Percentiles rank a stretch among this genome's conserved stretches.
phyloP scores from a whole-genome alignment of 2,888 invertebrate genomes.

The Oxyteleia sp. region DNA sequence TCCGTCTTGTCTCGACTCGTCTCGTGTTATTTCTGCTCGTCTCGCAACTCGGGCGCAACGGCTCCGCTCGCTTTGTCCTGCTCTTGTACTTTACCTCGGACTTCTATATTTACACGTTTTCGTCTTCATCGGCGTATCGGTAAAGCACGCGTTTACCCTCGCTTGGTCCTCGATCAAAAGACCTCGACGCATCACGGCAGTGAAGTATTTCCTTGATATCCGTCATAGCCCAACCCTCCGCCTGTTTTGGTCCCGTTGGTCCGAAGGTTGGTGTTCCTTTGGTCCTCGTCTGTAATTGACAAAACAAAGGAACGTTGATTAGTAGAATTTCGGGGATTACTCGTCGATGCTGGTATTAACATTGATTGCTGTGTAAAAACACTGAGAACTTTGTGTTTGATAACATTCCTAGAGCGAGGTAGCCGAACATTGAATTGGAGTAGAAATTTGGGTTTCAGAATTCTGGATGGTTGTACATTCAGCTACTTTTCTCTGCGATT shows the following conservation, averaged over 20 bases:
- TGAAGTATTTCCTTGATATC: slow-evolving; percentile 77
- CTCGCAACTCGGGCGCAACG: slow-evolving; percentile 23
- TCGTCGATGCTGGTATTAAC: slow-evolving; percentile 16
- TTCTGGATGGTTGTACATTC: too few relatives aligned
- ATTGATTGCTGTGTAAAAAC: slow-evolving; percentile 37
- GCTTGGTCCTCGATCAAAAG: slow-evolving; percentile 67
- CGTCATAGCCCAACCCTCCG: slow-evolving; percentile 87
- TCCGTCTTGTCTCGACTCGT: slow-evolving; percentile 45
- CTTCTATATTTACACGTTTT: slow-evolving; percentile 65
- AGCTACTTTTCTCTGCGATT: too few relatives aligned
- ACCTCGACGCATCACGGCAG: slow-evolving; percentile 80
- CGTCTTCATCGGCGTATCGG: slow-evolving; percentile 27
- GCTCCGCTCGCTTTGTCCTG: not conserved
- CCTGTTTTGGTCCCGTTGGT: slow-evolving; percentile 90
- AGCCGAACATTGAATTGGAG: too few relatives aligned
- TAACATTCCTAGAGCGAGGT: slow-evolving; percentile 32
- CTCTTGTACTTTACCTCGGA: slow-evolving; percentile 64
- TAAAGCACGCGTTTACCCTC: slow-evolving; percentile 5
- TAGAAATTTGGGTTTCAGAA: too few relatives aligned
- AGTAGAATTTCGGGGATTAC: slow-evolving; percentile 4
- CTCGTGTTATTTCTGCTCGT: slow-evolving; percentile 7
- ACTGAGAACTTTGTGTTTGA: slow-evolving; percentile 43
- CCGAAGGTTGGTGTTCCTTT: slow-evolving; percentile 89
- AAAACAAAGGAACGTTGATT: slow-evolving; percentile 44
- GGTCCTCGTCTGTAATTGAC: slow-evolving; percentile 88